These are phyloP conservation scores for Neosilurus hyrtlii DNA, from an alignment of 2,797 vertebrate genomes.

Conservation along the genomic window DNA sequence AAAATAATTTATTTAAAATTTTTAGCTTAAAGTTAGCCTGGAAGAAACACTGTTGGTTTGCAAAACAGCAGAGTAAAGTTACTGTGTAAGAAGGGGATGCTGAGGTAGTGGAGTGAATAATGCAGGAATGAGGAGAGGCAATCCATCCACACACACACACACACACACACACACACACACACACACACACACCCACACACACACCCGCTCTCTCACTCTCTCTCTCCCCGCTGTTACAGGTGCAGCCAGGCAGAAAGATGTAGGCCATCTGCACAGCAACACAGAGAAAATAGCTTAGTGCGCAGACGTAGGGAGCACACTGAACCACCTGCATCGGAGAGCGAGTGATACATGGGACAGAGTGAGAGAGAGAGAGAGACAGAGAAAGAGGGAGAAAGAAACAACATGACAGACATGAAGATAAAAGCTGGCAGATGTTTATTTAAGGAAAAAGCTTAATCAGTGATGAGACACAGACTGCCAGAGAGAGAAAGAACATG, in stretches of 20 bases:
- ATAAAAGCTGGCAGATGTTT: slow-evolving; percentile 27
- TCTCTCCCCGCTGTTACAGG: slow-evolving; percentile 53
- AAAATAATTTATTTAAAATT: neutral
- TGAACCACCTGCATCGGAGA: slow-evolving; percentile 46
- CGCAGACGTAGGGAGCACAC: slow-evolving; percentile 56
- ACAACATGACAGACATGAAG: slow-evolving; percentile 34
- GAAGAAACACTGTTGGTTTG: neutral
- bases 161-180: slow-evolving; percentile 24
- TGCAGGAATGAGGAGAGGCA: slow-evolving; percentile 42
- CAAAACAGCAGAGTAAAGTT: neutral
- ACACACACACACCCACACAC: slow-evolving; percentile 21
- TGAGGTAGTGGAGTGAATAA: slow-evolving; percentile 51
- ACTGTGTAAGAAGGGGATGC: neutral
- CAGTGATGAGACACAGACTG: neutral
- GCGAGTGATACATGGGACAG: neutral
- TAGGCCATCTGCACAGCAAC: slow-evolving; percentile 70
- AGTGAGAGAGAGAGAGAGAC: slow-evolving; percentile 17
- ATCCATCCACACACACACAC: slow-evolving; percentile 35
- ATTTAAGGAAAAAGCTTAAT: slow-evolving; percentile 23
- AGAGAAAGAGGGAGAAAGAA: neutral
- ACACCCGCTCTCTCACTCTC: slow-evolving; percentile 30
- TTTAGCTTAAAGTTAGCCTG: neutral
- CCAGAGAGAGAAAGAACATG: neutral
- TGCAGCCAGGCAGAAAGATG: slow-evolving; percentile 71
- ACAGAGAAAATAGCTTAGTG: slow-evolving; percentile 60